Evolutionary conservation across 2,113 vertebrate genomes (phyloP).

Genomic region (Neodon shergylaensis): DNA sequence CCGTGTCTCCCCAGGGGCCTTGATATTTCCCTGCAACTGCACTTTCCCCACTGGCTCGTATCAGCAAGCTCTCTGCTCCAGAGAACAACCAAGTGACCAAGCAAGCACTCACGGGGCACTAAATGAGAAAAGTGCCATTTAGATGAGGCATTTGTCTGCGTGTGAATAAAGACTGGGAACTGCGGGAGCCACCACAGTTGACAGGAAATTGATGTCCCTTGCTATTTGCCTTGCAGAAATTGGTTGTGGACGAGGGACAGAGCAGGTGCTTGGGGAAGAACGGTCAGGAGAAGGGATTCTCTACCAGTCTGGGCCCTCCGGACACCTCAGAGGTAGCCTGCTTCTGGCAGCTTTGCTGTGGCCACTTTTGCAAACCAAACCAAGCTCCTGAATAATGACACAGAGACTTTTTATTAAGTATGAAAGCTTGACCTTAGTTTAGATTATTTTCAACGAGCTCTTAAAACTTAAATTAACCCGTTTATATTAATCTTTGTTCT

Average conservation of each 20-base stretch:
- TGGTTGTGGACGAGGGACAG: slow-evolving; percentile 75
- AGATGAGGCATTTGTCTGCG: slow-evolving; percentile 78
- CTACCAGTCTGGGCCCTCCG: background rate
- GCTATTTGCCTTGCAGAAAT: slow-evolving; percentile 86
- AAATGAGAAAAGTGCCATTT: slow-evolving; percentile 83
- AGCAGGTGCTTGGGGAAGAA: slow-evolving; percentile 22
- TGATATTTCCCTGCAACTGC: slow-evolving; percentile 27
- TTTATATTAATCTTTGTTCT: background rate
- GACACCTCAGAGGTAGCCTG: background rate
- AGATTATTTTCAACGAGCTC: background rate
- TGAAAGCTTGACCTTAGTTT: background rate
- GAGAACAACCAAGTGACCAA: slow-evolving; percentile 60
- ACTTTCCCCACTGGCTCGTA: background rate
- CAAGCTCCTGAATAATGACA: background rate
- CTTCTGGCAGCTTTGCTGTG: background rate
- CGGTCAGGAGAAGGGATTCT: background rate
- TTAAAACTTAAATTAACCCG: background rate
- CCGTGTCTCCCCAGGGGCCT: background rate
- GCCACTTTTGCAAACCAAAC: background rate
- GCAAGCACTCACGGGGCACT: slow-evolving; percentile 78
- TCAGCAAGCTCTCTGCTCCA: slow-evolving; percentile 52
- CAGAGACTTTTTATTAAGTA: background rate
- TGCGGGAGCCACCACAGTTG: slow-evolving; percentile 73
- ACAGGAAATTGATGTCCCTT: slow-evolving; percentile 84
- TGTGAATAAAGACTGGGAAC: slow-evolving; percentile 82